Base-by-base conservation (phyloP, 2,797 vertebrate species). In the Phrynocephalus guinanensis region DNA sequence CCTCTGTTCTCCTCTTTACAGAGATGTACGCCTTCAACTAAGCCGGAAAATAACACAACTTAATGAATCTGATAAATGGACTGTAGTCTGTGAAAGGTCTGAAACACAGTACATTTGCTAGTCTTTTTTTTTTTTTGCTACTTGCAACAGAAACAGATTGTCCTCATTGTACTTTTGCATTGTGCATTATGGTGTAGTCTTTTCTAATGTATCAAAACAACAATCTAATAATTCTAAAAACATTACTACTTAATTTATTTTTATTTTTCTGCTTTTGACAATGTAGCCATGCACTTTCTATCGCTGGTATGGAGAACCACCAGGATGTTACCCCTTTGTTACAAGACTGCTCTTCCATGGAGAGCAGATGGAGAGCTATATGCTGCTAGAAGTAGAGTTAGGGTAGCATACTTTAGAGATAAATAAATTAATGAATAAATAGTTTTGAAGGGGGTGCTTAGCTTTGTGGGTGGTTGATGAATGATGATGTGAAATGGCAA, bases 31-130 rank as follows among this genome's bases (percentile, higher is more conserved):
- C 38, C 9, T 22, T 10, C 3, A 68, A 6, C 11, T 26, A 6
- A 5, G 26, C 38, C 22, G 18, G 38, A 13, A 48, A 66, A 68
- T 15, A 66, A 70, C 38, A 70, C 5, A 3, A 48, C 66, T 82
- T 70, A 16, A 3, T 82, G 26, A 24, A 48, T 10, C 26, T 48
- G 38, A 48, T 48, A 67, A 77, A 18, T 77, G 18, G 44, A n/a
- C 18, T 84, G 24, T 66, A 77, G 63, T 85, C 63, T 78, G 48
- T 76, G 15, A 85, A 85, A 85, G 28, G 28, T 11, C n/a, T 67
- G 28, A 18, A n/a, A 56, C 33, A 63, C 7, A 63, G 26, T 33
- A 84, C 24, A 84, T 16, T 22, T 84, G 15, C 38, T 38, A 75
- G 15, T 28, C 38, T 66, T 67, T 76, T 63, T 48, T 60, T 82